Evolutionary conservation across 2,113 vertebrate genomes (phyloP).

Genomic region (Lepus americanus): DNA sequence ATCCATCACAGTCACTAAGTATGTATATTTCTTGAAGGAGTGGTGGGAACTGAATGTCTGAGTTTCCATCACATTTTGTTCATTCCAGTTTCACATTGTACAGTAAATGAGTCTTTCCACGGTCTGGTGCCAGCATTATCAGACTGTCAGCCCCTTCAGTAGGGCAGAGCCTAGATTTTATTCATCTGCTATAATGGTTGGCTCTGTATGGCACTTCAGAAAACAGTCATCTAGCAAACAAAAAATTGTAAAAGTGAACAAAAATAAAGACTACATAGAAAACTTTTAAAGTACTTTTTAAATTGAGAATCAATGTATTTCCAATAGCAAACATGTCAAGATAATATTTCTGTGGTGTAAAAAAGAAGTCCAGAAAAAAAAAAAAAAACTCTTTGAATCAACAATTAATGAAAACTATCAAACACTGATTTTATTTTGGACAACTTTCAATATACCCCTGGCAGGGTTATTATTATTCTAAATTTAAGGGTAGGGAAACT

Average conservation of each 20-base stretch:
- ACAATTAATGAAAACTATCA: background rate
- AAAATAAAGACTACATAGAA: constrained; percentile 3
- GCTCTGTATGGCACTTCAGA: background rate
- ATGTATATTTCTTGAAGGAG: background rate
- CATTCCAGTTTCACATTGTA: background rate
- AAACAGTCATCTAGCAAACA: background rate
- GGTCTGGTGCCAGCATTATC: background rate
- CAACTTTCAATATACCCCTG: background rate
- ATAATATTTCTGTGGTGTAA: constrained; percentile 4
- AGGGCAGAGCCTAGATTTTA: background rate
- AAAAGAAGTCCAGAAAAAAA: background rate
- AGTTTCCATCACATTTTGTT: background rate
- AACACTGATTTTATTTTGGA: background rate
- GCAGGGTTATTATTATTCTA: constrained; percentile 13
- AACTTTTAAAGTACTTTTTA: background rate
- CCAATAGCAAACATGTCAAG: constrained; percentile 19
- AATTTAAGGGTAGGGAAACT: background rate
- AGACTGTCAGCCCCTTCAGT: background rate
- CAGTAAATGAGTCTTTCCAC: background rate
- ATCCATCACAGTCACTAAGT: background rate
- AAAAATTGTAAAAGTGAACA: background rate
- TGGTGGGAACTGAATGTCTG: background rate
- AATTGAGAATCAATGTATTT: constrained; percentile 10
- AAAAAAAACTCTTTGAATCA: background rate
- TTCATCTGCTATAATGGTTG: background rate